Evolutionary conservation across 2,113 vertebrate genomes (phyloP), one percentile per base, ranked within the genome.

Genomic region (Mus spicilegus): DNA sequence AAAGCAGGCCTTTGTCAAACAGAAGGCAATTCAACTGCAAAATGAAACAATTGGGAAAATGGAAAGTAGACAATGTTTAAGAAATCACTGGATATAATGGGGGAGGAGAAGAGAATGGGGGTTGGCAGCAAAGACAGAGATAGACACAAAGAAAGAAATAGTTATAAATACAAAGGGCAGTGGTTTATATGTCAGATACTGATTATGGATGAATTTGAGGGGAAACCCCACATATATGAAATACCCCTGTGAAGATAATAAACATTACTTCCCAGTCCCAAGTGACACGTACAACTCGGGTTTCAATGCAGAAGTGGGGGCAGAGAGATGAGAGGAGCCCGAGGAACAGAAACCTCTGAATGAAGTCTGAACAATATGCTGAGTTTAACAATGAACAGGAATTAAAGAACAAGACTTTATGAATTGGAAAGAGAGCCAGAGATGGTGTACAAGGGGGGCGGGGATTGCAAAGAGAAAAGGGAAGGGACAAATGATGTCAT

Each of bases 41-140:
- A 95, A 33, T 87, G 20, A 95, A 78, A 93, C 39, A 67, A 86
- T 75, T 14, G 54, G 26, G 22, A 77, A 94, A 95, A 93, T 61
- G n/a, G 49, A 97, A 95, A 96, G 49, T 82, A 94, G 54, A 88
- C 87, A 89, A 69, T 12, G 63, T 49, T 91, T 75, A 91, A 96
- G 69, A 61, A 77, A 30, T n/a, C 3, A 90, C 30, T 67, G 11
- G 13, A 33, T 33, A 19, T 19, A 28, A 49, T 70, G 65, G 39
- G 28, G 17, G 26, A 85, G 6, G 30, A 14, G 4, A 19, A 56
- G 24, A 13, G 4, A 13, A 6, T 14, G 67, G 24, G 24, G 7
- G 28, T 6, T 4, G 7, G 26, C 9, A 14, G 2, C 4, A 56
- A 30, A 46, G 39, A 42, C 9, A 19, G 39, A 93, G 28, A 10